These are phyloP conservation scores for Apogon hyalosoma DNA, from an alignment of 2,797 vertebrate species.

Conservation along the genomic window DNA sequence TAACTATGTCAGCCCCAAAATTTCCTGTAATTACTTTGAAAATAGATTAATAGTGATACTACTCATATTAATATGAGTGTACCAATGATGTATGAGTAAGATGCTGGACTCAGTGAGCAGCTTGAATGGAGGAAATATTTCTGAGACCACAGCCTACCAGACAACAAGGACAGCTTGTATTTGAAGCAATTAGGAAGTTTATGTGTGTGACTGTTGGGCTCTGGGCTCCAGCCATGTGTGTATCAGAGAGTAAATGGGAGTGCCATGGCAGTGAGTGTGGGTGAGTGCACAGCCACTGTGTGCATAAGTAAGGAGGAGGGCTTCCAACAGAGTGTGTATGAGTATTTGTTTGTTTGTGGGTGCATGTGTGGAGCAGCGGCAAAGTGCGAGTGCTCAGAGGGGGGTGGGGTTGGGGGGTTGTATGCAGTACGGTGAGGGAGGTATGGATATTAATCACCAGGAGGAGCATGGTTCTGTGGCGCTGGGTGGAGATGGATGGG, in stretches of 20 bases:
- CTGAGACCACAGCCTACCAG: neutral
- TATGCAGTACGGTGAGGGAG: conserved; percentile 69
- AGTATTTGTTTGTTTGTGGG: conserved; percentile 64
- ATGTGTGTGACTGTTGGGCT: conserved; percentile 29
- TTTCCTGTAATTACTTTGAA: too few relatives aligned
- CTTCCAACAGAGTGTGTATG: conserved; percentile 58
- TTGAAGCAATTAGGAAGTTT: conserved; percentile 43
- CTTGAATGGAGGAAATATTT: neutral
- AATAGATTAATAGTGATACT: too few relatives aligned
- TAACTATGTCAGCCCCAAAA: too few relatives aligned
- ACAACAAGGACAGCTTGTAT: conserved; percentile 32
- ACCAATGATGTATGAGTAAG: too few relatives aligned
- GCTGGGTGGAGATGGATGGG: conserved; percentile 85
- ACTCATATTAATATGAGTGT: too few relatives aligned
- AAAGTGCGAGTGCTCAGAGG: conserved; percentile 35
- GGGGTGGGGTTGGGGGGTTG: conserved; percentile 33
- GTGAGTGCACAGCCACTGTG: conserved; percentile 39
- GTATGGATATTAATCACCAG: conserved; percentile 88
- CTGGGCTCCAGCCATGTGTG: conserved; percentile 54
- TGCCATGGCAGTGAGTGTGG: conserved; percentile 33
- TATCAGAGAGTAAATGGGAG: conserved; percentile 54
- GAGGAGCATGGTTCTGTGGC: conserved; percentile 80
- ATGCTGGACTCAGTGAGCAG: neutral
- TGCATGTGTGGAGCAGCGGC: conserved; percentile 35
- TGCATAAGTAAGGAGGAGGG: conserved; percentile 52